Evolutionary conservation across 2,113 vertebrate genomes (phyloP), one percentile per base, ranked within the genome.

Genomic region (Lasiurus borealis): DNA sequence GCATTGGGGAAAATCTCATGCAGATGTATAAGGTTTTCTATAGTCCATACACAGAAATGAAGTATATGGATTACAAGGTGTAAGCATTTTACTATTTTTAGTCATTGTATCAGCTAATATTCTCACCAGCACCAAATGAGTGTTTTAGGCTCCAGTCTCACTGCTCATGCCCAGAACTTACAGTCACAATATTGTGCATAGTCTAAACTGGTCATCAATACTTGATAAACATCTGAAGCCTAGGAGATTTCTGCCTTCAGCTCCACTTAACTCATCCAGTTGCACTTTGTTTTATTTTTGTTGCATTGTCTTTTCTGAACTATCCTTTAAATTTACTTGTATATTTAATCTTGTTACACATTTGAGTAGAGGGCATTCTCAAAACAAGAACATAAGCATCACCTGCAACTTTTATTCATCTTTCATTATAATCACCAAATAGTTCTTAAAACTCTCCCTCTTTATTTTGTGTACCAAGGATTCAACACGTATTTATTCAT

Each of bases 281-380:
- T 94, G 75, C 48, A 8, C 46, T 95, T 94, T 54, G 21, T 27
- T 94, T 97, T 64, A 44, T 44, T 76, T 87, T 94, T 62, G 31
- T 50, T 86, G 10, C 80, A 1, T 68, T 48, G 34, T 57, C 66
- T 62, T 81, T 84, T 85, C 46, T 18, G n/a, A 50, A 2, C 0
- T 81, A 1, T 59, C 25, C 88, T 83, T 50, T 5, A 54, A 25
- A 7, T 13, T 23, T 91, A 72, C 82, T 66, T 71, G 52, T 54
- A 29, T 69, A 73, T 83, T 80, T 95, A 54, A 69, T 72, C 27
- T 71, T 59, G 6, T 91, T 84, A 64, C 12, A 8, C 71, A 23
- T 66, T 69, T 54, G 27, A 84, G 19, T 57, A 78, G 29, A 59
- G 3, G 84, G 13, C 16, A 52, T 90, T 80, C 78, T 52, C n/a